Base-by-base conservation (phyloP, 1,140 invertebrate genomes). In the Battus philenor region DNA sequence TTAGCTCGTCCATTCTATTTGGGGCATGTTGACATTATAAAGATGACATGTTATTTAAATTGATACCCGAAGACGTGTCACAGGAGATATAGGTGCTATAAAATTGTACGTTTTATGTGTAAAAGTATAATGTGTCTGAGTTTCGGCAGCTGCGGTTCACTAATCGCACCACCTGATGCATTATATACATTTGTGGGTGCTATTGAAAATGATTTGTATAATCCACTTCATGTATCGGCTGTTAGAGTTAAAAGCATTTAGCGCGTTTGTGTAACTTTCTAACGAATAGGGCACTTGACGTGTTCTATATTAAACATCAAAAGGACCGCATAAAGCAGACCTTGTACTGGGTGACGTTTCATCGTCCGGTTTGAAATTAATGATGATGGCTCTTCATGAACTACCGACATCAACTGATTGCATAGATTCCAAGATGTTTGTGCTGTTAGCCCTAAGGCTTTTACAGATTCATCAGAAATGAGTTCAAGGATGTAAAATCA, bases 31-130 rank as follows among this genome's bases (percentile, higher is more conserved):
- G 51, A 12, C 58, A 45, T 58, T 65, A 61, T 47, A 46, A 53
- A 57, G 29, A 65, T 65, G 54, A 68, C 45, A 61, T 60, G 48
- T 63, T 22, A 50, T 27, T 31, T 45, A 54, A 51, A 58, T 59
- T 56, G 58, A 47, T 36, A 32, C 13, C 9, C 22, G 6, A 15
- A 8, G 9, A 15, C 12, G 44, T 50, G 39, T 36, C 44, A 48
- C 46, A 49, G 44, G 51, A 61, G 58, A 43, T 26, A 48, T 44
- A 45, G 32, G 26, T 41, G 46, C 46, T 43, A 59, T 61, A 61
- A 63, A 67, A 50, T 56, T 60, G 43, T 47, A 51, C 33, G 51
- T 38, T 63, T 58, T 60, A 52, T 53, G 44, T 49, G 52, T 45
- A 43, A 44, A 45, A 32, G 31, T n/a, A 22, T 12, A 39, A 8